These are phyloP conservation scores for Calidris pygmaea DNA, from an alignment of 2,113 vertebrate species.

Conservation along the genomic window DNA sequence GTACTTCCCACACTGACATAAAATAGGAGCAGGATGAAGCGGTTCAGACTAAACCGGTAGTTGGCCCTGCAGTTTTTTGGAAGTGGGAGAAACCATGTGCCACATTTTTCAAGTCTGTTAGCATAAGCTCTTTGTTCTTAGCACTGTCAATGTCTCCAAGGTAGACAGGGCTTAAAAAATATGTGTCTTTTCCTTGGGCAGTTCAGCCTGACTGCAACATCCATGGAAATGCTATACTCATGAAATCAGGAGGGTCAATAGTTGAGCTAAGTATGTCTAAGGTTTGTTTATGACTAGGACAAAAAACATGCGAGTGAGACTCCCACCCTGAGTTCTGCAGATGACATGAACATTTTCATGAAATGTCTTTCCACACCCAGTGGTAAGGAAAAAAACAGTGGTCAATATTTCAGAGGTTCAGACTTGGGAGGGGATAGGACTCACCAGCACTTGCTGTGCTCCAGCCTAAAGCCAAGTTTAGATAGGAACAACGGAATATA, in stretches of 20 bases:
- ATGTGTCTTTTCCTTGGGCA: background rate
- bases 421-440: background rate
- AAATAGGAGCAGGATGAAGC: background rate
- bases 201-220: background rate
- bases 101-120: background rate
- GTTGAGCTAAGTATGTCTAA: background rate
- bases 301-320: background rate
- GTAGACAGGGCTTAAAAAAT: background rate
- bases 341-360: background rate
- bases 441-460: background rate
- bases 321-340: background rate
- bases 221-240: background rate
- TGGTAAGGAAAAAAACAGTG: background rate
- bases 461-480: background rate
- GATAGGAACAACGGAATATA: background rate
- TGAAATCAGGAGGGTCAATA: conserved; percentile 10
- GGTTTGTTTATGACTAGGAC: background rate
- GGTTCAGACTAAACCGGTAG: background rate
- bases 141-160: background rate
- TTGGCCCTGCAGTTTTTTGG: background rate
- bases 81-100: background rate
- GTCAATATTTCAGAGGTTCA: background rate
- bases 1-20: background rate
- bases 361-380: conserved; percentile 32
- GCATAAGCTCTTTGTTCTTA: background rate